Evolutionary conservation across 2,113 vertebrate genomes (phyloP), one percentile per base, ranked within the genome.

Genomic region (Alethe castanea): DNA sequence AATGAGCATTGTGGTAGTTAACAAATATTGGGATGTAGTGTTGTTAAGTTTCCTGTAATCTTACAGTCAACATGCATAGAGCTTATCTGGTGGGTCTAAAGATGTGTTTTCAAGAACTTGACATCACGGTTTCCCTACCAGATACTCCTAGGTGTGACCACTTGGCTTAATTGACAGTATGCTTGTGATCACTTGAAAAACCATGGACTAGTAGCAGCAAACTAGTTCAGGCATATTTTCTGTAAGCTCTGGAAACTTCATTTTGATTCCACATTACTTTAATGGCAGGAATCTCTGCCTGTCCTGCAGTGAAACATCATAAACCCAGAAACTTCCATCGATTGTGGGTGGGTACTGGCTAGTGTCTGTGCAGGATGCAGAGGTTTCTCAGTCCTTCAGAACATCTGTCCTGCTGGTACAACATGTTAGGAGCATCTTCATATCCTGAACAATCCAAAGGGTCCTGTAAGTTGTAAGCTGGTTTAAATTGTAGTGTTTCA

Each of bases 161-260:
- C n/a, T 54, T 53, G 65, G 23, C 29, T 90, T 36, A 69, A 62
- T 12, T 29, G 70, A 71, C 33, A 33, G 11, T 7, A 20, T 81
- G 31, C 42, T 60, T 33, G 8, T 6, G 3, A n/a, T 64, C 3
- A 3, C 67, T 78, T 83, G 59, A 47, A 66, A 62, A 88, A 19
- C 1, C 2, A 2, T 0, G 0, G 65, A 26, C 28, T 48, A 14
- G 50, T 57, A 81, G 28, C 31, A 56, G 47, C n/a, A n/a, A 38
- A 53, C 28, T 20, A 29, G 33, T 72, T 59, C 24, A 50, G 22
- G 24, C 29, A 20, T 42, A 4, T 66, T 88, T 66, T 47, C 38
- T 54, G 0, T 47, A 14, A 19, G 26, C 23, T 79, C 61, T 79
- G 29, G 59, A 48, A 88, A 64, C 47, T 52, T 72, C 1, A 1